Evolutionary conservation across 2,888 invertebrate genomes (phyloP), one percentile per base, ranked within the genome.

Genomic region (Meta bourneti): DNA sequence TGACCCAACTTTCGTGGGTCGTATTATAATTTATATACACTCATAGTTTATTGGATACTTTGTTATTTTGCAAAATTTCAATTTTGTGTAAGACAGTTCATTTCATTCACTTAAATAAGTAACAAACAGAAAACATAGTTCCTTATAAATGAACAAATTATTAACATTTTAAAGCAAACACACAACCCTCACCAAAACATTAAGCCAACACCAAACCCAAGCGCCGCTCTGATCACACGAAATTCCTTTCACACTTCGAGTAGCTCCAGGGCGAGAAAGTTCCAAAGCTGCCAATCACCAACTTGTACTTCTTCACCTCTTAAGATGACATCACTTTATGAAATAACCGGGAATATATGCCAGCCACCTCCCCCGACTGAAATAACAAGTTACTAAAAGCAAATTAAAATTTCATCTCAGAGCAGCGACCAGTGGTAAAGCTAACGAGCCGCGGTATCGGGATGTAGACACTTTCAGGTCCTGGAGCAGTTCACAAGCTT

Each of bases 261-360:
- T 75, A 11, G 16, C 75, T 34, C 16, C 13, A 75, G n/a, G 75
- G 75, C 8, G 5, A 48, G 13, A 75, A 48, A 19, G 13, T 49
- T 48, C 75, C 49, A 48, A 11, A 11, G 7, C 48, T 6, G 34
- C 75, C n/a, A 16, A 20, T 71, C 20, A 7, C 71, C 71, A 71
- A 16, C 49, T 34, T 34, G 49, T 34, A 75, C 49, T 75, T 49
- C 49, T 81, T 20, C 9, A 70, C n/a, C 70, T 70, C 81, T 19
- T 81, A 81, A 81, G 61, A 70, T 81, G 70, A 81, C 70, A 48
- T n/a, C 70, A 75, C 49, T 75, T 75, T n/a, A 11, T 52, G 78
- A 78, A 52, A 78, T 52, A 51, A 51, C n/a, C n/a, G 16, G 34
- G 34, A 34, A 34, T 34, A 34, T 34, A 34, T 34, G 34, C 34